Conservation (phyloP, 2,797 vertebrate species). For the Fundulus diaphanus region DNA sequence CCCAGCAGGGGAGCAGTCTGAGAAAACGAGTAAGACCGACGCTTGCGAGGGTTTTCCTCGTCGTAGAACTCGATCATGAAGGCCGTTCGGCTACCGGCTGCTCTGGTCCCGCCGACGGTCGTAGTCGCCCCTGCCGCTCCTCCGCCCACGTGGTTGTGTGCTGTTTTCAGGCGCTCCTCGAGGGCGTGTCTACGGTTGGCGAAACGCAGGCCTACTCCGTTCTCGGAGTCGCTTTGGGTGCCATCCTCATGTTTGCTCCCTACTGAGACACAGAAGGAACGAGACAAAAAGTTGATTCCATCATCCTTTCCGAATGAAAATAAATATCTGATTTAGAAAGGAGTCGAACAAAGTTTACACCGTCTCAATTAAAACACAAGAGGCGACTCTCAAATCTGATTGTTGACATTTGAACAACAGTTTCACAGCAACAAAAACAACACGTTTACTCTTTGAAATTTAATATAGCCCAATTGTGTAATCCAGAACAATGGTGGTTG, state of each 20-base stretch:
- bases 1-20: conserved; percentile 82
- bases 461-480: not conserved
- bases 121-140: conserved; percentile 63
- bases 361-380: not conserved
- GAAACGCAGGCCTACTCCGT: conserved; percentile 88
- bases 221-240: conserved; percentile 97
- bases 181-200: conserved; percentile 87
- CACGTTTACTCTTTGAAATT: conserved; percentile 3
- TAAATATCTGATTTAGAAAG: not conserved
- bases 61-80: conserved; percentile 97
- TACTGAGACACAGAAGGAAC: conserved; percentile 56
- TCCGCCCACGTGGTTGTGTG: conserved; percentile 73
- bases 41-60: conserved; percentile 92
- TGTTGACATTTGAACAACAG: not conserved
- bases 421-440: conserved; percentile 32
- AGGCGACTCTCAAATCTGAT: not conserved
- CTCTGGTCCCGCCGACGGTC: conserved; percentile 78
- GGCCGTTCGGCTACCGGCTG: conserved; percentile 84
- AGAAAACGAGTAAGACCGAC: conserved; percentile 93
- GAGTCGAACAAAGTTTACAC: not conserved
- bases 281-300: not conserved
- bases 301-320: not conserved
- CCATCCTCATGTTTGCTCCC: conserved; percentile 98
- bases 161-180: conserved; percentile 89
- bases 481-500: not conserved